Percentiles rank a stretch among this genome's conserved stretches.
Conservation (phyloP, 2,113 vertebrate species). For the Coreoperca whiteheadi region DNA sequence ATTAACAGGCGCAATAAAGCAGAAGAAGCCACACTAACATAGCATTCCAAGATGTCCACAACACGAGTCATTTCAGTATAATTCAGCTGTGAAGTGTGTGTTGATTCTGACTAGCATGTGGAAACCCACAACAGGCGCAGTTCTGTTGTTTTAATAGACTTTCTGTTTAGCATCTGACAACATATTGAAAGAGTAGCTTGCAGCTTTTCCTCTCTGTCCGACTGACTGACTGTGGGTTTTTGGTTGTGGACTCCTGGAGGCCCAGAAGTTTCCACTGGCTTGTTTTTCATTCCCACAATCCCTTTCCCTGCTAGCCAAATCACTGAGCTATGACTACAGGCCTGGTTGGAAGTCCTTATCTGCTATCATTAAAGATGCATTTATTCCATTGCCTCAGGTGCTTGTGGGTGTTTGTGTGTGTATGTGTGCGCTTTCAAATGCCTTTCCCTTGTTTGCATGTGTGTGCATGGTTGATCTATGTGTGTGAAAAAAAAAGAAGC, state of each 20-base stretch:
- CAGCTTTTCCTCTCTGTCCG: slow-evolving; percentile 74
- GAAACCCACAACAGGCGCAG: slow-evolving; percentile 33
- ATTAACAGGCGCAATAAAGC: slow-evolving; percentile 66
- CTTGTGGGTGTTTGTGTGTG: slow-evolving; percentile 71
- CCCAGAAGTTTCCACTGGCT: slow-evolving; percentile 80
- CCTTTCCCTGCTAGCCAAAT: slow-evolving; percentile 80
- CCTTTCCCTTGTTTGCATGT: slow-evolving; percentile 74
- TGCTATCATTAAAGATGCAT: slow-evolving; percentile 85
- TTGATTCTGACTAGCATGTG: slow-evolving; percentile 34
- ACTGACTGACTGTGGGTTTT: slow-evolving; percentile 79
- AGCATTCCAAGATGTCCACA: slow-evolving; percentile 42
- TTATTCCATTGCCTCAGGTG: slow-evolving; percentile 83
- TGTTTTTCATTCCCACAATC: slow-evolving; percentile 83
- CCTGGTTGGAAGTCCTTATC: slow-evolving; percentile 85
- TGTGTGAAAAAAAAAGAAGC: slow-evolving; percentile 55
- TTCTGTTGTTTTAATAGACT: slow-evolving; percentile 69
- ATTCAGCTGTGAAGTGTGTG: slow-evolving; percentile 40
- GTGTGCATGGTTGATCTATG: slow-evolving; percentile 72
- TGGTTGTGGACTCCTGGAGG: slow-evolving; percentile 79
- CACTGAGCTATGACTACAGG: slow-evolving; percentile 85
- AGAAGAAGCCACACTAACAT: slow-evolving; percentile 33
- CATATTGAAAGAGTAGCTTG: slow-evolving; percentile 67
- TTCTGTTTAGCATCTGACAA: slow-evolving; percentile 73
- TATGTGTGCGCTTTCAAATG: slow-evolving; percentile 65
- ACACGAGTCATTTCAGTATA: slow-evolving; percentile 33